Evolutionary conservation across 2,113 vertebrate species (phyloP), one percentile per base, ranked within the genome.

Genomic region (Nesoenas mayeri): DNA sequence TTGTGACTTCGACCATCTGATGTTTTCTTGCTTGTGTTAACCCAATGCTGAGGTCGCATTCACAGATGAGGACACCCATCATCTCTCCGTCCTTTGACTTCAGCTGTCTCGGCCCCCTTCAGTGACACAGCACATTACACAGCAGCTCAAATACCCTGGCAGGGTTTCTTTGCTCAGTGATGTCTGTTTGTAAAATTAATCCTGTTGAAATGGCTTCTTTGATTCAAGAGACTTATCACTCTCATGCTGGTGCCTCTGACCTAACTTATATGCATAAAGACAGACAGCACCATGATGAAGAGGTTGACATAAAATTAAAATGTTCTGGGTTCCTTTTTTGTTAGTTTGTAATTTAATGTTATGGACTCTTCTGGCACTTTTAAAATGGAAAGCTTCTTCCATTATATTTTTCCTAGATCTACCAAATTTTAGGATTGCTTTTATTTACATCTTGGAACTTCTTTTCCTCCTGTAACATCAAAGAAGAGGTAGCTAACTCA

Each of bases 71-170:
- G 64, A 53, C 44, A 53, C 15, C 34, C 12, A 16, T 10, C 28
- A 13, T 20, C 90, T 56, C 28, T 56, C 22, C 22, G 9, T 62
- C 48, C 22, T 84, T 47, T 86, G 47, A 40, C 47, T 74, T 51
- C 18, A 0, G 29, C 47, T 69, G 36, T 61, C 42, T 38, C 0
- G 0, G 38, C 28, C 4, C 0, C 31, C 31, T 85, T 61, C 50
- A 57, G 12, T 74, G 80, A 78, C 47, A 60, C 8, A 24, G 51
- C n/a, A 87, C 12, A 32, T 74, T 26, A 71, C 1, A 1, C 50
- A 88, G 50, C 32, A 79, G 15, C 57, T 83, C 19, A 79, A 85
- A 50, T 31, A 73, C 28, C 22, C 56, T 65, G 71, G 67, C 66
- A 73, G 44, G 28, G 6, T 51, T 81, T 82, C 12, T 90, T 77